Evolutionary conservation across 2,797 vertebrate species (phyloP).

Genomic region (Antrozous pallidus): DNA sequence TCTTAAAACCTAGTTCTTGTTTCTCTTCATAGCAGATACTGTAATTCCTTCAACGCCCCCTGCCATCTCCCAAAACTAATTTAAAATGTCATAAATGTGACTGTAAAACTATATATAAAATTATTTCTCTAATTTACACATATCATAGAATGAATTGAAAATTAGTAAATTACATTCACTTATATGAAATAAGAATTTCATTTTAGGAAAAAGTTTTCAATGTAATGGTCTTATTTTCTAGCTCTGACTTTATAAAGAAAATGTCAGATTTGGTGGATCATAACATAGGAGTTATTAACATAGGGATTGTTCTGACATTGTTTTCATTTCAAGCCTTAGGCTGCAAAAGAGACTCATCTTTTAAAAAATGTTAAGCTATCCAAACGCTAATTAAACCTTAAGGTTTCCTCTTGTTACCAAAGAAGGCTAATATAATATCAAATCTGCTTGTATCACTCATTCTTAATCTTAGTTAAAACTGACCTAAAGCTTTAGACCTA

Average conservation of each 20-base stretch:
- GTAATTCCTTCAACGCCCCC: neutral
- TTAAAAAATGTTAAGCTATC: neutral
- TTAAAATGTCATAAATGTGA: conserved; percentile 11
- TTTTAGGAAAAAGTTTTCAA: conserved; percentile 16
- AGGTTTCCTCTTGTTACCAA: conserved; percentile 1
- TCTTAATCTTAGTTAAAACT: conserved; percentile 24
- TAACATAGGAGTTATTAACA: neutral
- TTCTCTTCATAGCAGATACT: neutral
- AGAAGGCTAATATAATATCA: neutral
- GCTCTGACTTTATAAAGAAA: conserved; percentile 16
- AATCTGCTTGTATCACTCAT: neutral
- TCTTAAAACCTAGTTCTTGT: neutral
- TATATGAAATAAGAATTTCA: neutral
- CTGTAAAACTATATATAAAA: neutral
- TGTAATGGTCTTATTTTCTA: neutral
- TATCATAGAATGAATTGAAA: conserved; percentile 19
- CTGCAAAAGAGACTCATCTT: neutral
- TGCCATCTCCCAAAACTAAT: neutral
- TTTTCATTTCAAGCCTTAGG: conserved; percentile 16
- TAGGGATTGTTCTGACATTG: neutral
- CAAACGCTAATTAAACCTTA: neutral
- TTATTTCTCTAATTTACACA: neutral
- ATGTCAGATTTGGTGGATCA: neutral
- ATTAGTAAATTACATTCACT: neutral
- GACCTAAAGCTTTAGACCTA: neutral